A percentile compares a stretch with the other conserved stretches of the same genome.
Evolutionary conservation across 2,888 invertebrate genomes (phyloP).

Genomic region (Pegoplata infirma): DNA sequence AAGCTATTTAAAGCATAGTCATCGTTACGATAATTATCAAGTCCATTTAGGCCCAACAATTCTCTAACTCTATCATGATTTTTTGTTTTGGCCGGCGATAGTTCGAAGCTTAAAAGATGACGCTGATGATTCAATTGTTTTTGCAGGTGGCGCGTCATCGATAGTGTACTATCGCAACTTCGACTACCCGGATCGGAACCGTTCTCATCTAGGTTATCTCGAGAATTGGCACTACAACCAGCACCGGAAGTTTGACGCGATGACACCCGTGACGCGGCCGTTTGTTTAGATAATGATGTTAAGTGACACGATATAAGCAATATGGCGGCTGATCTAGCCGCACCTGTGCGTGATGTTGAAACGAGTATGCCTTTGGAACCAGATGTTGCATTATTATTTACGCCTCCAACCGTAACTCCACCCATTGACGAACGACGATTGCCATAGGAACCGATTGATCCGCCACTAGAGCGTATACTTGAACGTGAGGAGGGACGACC

Average conservation of each 20-base stretch:
- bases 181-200: constrained; percentile 71
- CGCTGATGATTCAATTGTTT: constrained; percentile 78
- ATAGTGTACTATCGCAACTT: constrained; percentile 76
- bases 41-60: constrained; percentile 77
- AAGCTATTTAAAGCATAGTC: constrained; percentile 73
- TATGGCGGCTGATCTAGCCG: constrained; percentile 95
- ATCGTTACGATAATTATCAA: constrained; percentile 72
- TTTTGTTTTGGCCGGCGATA: constrained; percentile 77
- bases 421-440: constrained; percentile 78
- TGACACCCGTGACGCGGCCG: constrained; percentile 70
- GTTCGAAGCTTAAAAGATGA: constrained; percentile 78
- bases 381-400: constrained; percentile 79
- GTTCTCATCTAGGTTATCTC: constrained; percentile 78
- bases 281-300: constrained; percentile 80
- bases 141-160: constrained; percentile 78
- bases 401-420: constrained; percentile 70
- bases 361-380: constrained; percentile 85
- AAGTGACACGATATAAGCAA: constrained; percentile 95
- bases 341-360: constrained; percentile 93
- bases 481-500: constrained; percentile 82
- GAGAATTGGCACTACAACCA: constrained; percentile 74
- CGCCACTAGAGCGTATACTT: constrained; percentile 81
- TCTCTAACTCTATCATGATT: constrained; percentile 77
- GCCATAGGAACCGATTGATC: constrained; percentile 80
- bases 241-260: constrained; percentile 76